A percentile compares a stretch with the other conserved stretches of the same genome.
These are phyloP conservation scores for Silurus meridionalis DNA, from an alignment of 2,113 vertebrate species.

Conservation along the genomic window DNA sequence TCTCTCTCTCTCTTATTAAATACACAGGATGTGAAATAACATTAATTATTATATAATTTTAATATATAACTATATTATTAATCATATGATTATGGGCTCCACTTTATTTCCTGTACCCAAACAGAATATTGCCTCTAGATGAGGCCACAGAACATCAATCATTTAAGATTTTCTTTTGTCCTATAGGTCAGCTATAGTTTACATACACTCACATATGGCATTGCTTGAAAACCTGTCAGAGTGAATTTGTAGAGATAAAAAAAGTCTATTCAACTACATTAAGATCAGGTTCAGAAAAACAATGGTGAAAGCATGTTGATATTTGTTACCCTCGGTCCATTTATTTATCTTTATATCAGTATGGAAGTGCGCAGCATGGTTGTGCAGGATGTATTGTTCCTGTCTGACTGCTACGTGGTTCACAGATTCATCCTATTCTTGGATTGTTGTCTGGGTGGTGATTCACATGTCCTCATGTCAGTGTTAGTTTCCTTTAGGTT, in stretches of 20 bases:
- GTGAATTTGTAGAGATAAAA: neutral
- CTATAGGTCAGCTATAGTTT: neutral
- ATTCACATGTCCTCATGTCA: neutral
- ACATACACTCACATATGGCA: neutral
- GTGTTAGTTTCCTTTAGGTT: neutral
- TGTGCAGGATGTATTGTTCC: neutral
- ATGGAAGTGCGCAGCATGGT: neutral
- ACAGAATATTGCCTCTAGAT: neutral
- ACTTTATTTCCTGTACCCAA: neutral
- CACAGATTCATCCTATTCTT: neutral
- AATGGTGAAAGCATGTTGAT: conserved; percentile 13
- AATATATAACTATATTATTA: neutral
- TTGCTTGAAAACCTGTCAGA: neutral
- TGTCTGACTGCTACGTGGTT: neutral
- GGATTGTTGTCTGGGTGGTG: neutral
- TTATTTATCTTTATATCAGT: neutral
- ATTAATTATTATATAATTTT: neutral
- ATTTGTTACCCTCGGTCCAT: neutral
- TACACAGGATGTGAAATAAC: neutral
- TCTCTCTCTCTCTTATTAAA: neutral
- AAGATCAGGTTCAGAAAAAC: conserved; percentile 7
- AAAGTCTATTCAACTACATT: neutral
- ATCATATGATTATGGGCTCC: neutral
- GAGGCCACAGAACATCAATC: neutral
- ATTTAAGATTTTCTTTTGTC: neutral